Evolutionary conservation across 2,888 invertebrate genomes (phyloP).

Genomic region (Conistra vaccinii): DNA sequence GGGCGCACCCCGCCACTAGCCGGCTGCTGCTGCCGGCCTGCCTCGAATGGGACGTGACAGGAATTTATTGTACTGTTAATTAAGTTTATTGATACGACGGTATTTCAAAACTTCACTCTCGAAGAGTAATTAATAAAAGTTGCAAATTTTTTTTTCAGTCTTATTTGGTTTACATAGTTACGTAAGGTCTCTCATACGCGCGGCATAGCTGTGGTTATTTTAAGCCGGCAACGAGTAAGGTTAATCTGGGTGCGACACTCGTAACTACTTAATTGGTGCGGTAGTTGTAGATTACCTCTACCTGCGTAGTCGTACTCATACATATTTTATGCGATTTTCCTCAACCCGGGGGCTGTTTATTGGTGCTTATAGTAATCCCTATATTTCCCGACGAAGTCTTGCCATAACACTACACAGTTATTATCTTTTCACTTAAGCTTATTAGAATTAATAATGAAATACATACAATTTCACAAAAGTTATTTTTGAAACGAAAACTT

Average conservation of each 20-base stretch:
- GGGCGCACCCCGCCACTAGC: slow-evolving; percentile 60
- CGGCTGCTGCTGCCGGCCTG: slow-evolving; percentile 54
- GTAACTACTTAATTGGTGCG: slow-evolving; percentile 53
- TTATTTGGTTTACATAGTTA: slow-evolving; percentile 30
- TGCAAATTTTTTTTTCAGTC: slow-evolving; percentile 15
- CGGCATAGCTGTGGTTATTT: slow-evolving; percentile 34
- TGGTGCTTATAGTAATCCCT: slow-evolving; percentile 17
- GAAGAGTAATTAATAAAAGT: slow-evolving; percentile 56
- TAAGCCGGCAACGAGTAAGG: slow-evolving; percentile 29
- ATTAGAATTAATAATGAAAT: background rate
- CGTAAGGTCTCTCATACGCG: slow-evolving; percentile 29
- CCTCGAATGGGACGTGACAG: slow-evolving; percentile 58
- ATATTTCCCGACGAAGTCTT: slow-evolving; percentile 11
- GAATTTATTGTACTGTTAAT: slow-evolving; percentile 69
- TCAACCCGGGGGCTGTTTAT: slow-evolving; percentile 2
- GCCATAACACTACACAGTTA: background rate
- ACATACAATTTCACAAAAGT: background rate
- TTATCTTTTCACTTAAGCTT: background rate
- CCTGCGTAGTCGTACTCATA: slow-evolving; percentile 29
- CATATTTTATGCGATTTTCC: slow-evolving; percentile 42
- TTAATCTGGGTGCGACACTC: slow-evolving; percentile 52
- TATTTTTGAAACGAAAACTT: background rate
- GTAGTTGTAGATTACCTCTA: slow-evolving; percentile 51
- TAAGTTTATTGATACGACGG: slow-evolving; percentile 66
- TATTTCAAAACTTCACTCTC: slow-evolving; percentile 56